These are phyloP conservation scores for Epirrhoe alternata DNA, from an alignment of 2,888 invertebrate species.

Conservation along the genomic window DNA sequence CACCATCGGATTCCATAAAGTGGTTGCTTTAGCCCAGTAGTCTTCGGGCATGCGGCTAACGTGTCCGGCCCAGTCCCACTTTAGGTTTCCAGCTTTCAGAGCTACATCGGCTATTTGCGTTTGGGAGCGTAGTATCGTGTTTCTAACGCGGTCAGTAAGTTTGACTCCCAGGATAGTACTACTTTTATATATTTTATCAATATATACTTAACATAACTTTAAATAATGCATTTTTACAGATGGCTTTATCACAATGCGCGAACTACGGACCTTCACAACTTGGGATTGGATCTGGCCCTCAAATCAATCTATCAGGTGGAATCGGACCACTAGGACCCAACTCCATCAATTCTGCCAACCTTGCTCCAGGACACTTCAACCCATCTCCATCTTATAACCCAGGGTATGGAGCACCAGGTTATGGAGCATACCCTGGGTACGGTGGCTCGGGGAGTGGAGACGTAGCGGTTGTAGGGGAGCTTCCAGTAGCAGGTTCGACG, in stretches of 20 bases:
- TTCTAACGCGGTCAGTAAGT: too few species aligned
- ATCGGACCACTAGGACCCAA: conserved; percentile 12
- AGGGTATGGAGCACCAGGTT: neutral
- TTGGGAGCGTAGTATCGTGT: too few species aligned
- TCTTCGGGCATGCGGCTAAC: too few species aligned
- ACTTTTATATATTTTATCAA: too few species aligned
- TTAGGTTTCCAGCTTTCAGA: too few species aligned
- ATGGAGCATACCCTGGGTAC: conserved; percentile 12
- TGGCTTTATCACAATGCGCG: conserved; percentile 9
- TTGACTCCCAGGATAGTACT: too few species aligned
- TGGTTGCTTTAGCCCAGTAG: too few species aligned
- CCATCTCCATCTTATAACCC: conserved; percentile 2
- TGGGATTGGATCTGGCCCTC: conserved; percentile 12
- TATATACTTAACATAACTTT: too few species aligned
- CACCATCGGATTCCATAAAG: too few species aligned
- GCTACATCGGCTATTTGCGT: too few species aligned
- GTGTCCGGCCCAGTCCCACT: too few species aligned
- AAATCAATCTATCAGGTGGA: conserved; percentile 5
- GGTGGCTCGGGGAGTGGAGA: conserved; percentile 39
- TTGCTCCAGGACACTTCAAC: neutral
- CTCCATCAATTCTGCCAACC: neutral
- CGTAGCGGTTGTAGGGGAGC: conserved; percentile 43
- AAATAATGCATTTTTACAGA: conserved; percentile 6
- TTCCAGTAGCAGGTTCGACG: conserved; percentile 50
- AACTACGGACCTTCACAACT: conserved; percentile 6